Conservation (phyloP, 2,797 vertebrate genomes). For the Cuculus canorus region DNA sequence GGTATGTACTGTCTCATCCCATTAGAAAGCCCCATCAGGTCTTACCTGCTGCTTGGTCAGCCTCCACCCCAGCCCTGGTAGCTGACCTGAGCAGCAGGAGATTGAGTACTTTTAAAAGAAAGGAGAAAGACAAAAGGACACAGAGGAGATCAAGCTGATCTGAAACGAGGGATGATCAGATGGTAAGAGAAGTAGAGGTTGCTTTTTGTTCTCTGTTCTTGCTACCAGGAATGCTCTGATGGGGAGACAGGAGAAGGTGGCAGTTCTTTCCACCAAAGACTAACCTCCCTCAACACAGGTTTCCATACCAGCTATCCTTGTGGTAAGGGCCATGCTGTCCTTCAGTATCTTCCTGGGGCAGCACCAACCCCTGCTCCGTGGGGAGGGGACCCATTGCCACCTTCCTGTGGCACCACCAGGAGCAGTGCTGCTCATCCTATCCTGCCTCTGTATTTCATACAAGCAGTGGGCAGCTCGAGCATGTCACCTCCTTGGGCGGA, state of each 20-base stretch:
- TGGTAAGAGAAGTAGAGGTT: background rate
- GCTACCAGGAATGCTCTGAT: fast-evolving
- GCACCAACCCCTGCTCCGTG: background rate
- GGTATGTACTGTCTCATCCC: background rate
- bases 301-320: fast-evolving
- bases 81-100: background rate
- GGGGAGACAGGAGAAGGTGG: background rate
- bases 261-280: background rate
- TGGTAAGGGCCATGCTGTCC: background rate
- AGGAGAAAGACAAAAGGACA: background rate
- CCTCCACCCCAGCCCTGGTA: background rate
- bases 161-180: background rate
- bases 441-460: background rate
- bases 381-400: too few relatives aligned
- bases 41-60: background rate
- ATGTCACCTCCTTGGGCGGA: fast-evolving
- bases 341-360: background rate
- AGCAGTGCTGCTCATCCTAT: background rate
- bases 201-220: background rate
- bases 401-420: background rate
- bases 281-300: background rate
- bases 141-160: background rate
- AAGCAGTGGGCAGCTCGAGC: background rate
- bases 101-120: background rate
- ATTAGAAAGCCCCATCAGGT: background rate